These are phyloP conservation scores for Drosophila atripex DNA, from an alignment of 2,888 invertebrate genomes.

Conservation along the genomic window DNA sequence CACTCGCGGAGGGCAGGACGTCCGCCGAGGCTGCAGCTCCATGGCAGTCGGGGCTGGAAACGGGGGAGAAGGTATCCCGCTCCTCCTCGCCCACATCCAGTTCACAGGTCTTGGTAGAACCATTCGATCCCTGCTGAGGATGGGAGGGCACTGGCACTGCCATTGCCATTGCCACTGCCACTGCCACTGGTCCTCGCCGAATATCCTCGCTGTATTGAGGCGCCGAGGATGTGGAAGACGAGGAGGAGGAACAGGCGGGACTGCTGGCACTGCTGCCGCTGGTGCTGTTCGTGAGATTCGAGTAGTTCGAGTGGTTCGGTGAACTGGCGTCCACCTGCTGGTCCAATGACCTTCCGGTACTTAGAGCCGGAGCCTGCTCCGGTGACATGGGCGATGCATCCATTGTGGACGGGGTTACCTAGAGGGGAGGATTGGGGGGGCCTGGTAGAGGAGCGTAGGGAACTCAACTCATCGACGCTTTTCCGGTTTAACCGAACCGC, in stretches of 20 bases:
- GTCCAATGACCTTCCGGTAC: slow-evolving; percentile 67
- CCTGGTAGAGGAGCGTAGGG: slow-evolving; percentile 7
- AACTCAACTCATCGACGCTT: slow-evolving; percentile 73
- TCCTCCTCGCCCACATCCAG: slow-evolving; percentile 82
- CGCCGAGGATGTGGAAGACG: slow-evolving; percentile 66
- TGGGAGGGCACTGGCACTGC: slow-evolving; percentile 40
- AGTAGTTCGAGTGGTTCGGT: slow-evolving; percentile 73
- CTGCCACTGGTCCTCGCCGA: slow-evolving; percentile 34
- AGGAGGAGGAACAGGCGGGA: slow-evolving; percentile 56
- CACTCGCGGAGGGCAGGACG: slow-evolving; percentile 22
- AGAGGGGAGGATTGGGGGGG: slow-evolving; percentile 3
- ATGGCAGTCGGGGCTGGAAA: slow-evolving; percentile 76
- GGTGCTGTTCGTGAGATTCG: slow-evolving; percentile 75
- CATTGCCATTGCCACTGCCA: slow-evolving; percentile 8
- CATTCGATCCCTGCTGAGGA: slow-evolving; percentile 23
- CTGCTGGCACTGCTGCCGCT: slow-evolving; percentile 56
- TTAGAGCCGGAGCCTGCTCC: slow-evolving; percentile 32
- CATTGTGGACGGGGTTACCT: slow-evolving; percentile 41
- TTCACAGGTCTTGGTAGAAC: slow-evolving; percentile 82
- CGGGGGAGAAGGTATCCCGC: slow-evolving; percentile 83
- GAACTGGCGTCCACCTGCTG: slow-evolving; percentile 67
- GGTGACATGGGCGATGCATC: slow-evolving; percentile 56
- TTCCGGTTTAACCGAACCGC: slow-evolving; percentile 57
- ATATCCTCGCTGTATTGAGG: slow-evolving; percentile 80
- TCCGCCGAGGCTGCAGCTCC: slow-evolving; percentile 35